A percentile compares a stretch with the other conserved stretches of the same genome.
phyloP scores from a whole-genome alignment of 2,888 invertebrate species.

The Athripsodes cinereus region DNA sequence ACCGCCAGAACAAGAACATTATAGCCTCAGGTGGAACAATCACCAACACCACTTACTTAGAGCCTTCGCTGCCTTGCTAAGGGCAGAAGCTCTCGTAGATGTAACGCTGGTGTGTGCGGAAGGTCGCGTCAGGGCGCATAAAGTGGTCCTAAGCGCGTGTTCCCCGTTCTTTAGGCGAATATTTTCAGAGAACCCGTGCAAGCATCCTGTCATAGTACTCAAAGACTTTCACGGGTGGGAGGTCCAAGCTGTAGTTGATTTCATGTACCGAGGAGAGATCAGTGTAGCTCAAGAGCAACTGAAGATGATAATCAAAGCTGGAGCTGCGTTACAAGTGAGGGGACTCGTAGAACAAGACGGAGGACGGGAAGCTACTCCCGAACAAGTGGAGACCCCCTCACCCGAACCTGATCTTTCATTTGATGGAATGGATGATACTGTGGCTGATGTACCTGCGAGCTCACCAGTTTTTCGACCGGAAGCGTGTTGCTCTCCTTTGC shows the following conservation, averaged over 20 bases:
- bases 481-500: conserved; percentile 71
- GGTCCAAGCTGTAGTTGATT: conserved; percentile 84
- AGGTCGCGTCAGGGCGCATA: conserved; percentile 80
- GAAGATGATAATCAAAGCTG: conserved; percentile 77
- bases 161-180: conserved; percentile 86
- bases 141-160: conserved; percentile 83
- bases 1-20: conserved; percentile 75
- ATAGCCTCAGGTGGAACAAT: conserved; percentile 91
- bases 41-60: conserved; percentile 83
- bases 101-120: conserved; percentile 87
- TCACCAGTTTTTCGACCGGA: conserved; percentile 44
- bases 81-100: conserved; percentile 81
- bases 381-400: conserved; percentile 35
- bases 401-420: conserved; percentile 42
- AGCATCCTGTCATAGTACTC: conserved; percentile 87
- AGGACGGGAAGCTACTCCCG: conserved; percentile 34
- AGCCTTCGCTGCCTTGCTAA: conserved; percentile 82
- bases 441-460: conserved; percentile 39
- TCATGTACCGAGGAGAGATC: conserved; percentile 92
- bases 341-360: conserved; percentile 65
- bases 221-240: conserved; percentile 88
- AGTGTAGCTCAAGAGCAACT: conserved; percentile 81
- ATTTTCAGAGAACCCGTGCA: conserved; percentile 87
- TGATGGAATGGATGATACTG: conserved; percentile 41
- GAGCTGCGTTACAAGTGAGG: conserved; percentile 79